Conservation (phyloP, 2,113 vertebrate species). For the Bombycilla garrulus region DNA sequence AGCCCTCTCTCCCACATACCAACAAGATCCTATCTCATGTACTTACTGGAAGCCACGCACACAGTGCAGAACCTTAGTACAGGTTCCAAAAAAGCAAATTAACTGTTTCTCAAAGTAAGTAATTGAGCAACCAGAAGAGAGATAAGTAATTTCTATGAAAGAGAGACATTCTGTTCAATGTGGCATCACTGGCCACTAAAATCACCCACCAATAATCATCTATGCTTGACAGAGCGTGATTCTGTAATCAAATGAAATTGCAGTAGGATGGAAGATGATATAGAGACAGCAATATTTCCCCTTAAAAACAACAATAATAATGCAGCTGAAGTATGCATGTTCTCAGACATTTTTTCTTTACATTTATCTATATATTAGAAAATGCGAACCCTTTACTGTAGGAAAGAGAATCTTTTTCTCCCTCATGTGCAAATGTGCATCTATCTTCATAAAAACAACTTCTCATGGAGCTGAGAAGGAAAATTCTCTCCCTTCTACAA, state of each 20-base stretch:
- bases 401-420: background rate
- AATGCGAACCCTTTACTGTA: fast-evolving
- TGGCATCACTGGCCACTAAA: background rate
- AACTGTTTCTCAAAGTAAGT: background rate
- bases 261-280: background rate
- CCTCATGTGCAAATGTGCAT: background rate
- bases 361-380: background rate
- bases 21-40: background rate
- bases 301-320: background rate
- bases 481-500: background rate
- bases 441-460: background rate
- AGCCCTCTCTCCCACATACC: background rate
- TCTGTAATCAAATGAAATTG: background rate
- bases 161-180: background rate
- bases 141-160: background rate
- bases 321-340: background rate
- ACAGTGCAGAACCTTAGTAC: background rate
- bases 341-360: background rate
- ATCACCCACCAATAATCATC: background rate
- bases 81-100: background rate
- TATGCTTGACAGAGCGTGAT: background rate
- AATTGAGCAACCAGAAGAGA: background rate
- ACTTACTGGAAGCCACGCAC: background rate
- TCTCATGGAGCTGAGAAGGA: background rate
- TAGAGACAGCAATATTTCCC: background rate